These are phyloP conservation scores for Naja naja DNA, from an alignment of 2,113 vertebrate species.

Conservation along the genomic window DNA sequence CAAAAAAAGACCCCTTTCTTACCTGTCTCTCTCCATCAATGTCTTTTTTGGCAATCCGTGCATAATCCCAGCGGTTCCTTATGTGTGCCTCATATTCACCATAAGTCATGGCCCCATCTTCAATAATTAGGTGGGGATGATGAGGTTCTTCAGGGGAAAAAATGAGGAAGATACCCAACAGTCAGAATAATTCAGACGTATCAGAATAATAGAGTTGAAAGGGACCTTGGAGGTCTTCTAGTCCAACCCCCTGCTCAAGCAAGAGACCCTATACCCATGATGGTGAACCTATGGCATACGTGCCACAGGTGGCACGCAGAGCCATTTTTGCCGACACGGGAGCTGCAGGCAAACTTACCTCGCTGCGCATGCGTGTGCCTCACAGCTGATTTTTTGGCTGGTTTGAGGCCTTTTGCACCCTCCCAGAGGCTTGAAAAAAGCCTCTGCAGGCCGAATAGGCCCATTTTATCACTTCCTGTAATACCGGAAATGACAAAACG, in stretches of 20 bases:
- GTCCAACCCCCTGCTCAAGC: neutral
- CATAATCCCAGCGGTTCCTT: conserved; percentile 82
- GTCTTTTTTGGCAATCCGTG: conserved; percentile 78
- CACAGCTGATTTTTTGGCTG: too few species aligned
- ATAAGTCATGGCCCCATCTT: conserved; percentile 83
- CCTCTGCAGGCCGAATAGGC: too few species aligned
- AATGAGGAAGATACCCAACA: neutral
- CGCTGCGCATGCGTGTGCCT: too few species aligned
- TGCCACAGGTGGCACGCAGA: too few species aligned
- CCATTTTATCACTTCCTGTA: too few species aligned
- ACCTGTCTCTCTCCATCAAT: conserved; percentile 84
- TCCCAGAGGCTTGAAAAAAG: too few species aligned
- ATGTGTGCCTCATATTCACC: conserved; percentile 83
- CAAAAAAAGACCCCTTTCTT: neutral
- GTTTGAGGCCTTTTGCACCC: too few species aligned
- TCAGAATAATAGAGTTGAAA: neutral
- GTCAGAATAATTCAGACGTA: neutral
- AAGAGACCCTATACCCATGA: neutral
- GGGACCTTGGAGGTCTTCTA: neutral
- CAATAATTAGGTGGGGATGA: conserved; percentile 85
- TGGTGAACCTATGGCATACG: too few species aligned
- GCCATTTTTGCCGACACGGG: too few species aligned
- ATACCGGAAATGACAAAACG: too few species aligned
- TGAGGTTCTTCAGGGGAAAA: conserved; percentile 81
- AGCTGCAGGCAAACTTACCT: too few species aligned